Conservation (phyloP, 2,888 invertebrate species). For the Orthosia cruda region DNA sequence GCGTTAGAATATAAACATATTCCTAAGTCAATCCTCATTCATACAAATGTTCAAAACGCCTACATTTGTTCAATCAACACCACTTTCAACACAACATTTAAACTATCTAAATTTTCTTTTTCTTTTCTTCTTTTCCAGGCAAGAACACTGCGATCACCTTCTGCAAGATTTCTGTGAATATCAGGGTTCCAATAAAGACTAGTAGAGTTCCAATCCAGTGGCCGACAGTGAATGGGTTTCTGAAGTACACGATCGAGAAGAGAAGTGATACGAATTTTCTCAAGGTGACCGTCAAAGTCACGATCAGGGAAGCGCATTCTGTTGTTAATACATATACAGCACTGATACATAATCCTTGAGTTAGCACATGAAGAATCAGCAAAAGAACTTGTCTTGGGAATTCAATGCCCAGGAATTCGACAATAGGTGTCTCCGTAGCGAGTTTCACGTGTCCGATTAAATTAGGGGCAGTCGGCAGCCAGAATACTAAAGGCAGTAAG, state of each 20-base stretch:
- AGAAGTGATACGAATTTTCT: constrained; percentile 98
- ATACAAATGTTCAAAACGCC: background rate
- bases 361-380: constrained; percentile 95
- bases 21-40: constrained; percentile 13
- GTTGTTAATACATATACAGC: constrained; percentile 98
- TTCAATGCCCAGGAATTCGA: constrained; percentile 92
- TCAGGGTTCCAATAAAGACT: constrained; percentile 98
- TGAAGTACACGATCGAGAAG: constrained; percentile 98
- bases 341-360: constrained; percentile 98
- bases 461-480: constrained; percentile 95
- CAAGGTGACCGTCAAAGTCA: constrained; percentile 98
- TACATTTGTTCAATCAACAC: constrained; percentile 16
- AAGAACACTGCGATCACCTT: constrained; percentile 85
- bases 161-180: constrained; percentile 96
- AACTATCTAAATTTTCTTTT: constrained; percentile 82
- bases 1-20: background rate
- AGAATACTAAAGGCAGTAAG: constrained; percentile 97
- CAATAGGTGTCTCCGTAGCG: constrained; percentile 93
- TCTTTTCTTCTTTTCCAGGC: constrained; percentile 77
- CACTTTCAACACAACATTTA: constrained; percentile 30
- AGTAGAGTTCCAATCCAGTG: constrained; percentile 98
- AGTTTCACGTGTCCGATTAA: constrained; percentile 95
- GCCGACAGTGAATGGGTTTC: constrained; percentile 97
- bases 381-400: constrained; percentile 95
- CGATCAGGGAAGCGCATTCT: constrained; percentile 98